Evolutionary conservation across 2,888 invertebrate genomes (phyloP).

Genomic region (Gibbula magus): DNA sequence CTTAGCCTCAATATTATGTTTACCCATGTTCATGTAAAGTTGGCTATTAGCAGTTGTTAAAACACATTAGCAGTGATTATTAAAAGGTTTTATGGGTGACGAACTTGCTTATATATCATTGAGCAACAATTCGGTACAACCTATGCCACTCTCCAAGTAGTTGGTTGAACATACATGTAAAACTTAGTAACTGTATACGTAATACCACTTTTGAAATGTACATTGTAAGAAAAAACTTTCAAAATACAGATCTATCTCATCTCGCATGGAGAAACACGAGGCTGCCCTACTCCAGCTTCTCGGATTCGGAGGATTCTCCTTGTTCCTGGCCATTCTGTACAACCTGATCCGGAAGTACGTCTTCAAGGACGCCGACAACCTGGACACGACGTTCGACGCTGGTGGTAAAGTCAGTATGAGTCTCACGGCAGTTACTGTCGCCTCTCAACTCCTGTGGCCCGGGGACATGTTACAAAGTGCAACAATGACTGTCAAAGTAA

Average conservation of each 20-base stretch:
- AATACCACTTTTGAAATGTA: no score
- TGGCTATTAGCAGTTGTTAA: no score
- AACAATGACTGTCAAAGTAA: constrained; percentile 57
- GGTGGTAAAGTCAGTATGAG: constrained; percentile 59
- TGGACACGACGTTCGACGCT: constrained; percentile 65
- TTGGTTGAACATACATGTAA: no score
- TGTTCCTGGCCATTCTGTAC: constrained; percentile 57
- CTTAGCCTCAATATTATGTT: no score
- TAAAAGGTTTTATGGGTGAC: no score
- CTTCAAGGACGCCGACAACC: constrained; percentile 57
- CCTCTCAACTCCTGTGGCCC: constrained; percentile 62
- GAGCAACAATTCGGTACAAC: no score
- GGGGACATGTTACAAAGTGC: constrained; percentile 60
- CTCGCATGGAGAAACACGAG: constrained; percentile 53
- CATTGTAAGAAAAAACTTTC: no score
- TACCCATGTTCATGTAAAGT: no score
- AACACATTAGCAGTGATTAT: no score
- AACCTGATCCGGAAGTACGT: constrained; percentile 53
- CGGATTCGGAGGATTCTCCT: constrained; percentile 61
- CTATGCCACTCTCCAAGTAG: no score
- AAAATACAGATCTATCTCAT: constrained; percentile 29
- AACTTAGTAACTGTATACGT: no score
- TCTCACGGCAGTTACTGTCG: constrained; percentile 61
- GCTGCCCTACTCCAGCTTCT: constrained; percentile 53
- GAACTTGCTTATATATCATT: no score